phyloP scores from a whole-genome alignment of 2,797 vertebrate species.

The Phrynocephalus guinanensis region DNA sequence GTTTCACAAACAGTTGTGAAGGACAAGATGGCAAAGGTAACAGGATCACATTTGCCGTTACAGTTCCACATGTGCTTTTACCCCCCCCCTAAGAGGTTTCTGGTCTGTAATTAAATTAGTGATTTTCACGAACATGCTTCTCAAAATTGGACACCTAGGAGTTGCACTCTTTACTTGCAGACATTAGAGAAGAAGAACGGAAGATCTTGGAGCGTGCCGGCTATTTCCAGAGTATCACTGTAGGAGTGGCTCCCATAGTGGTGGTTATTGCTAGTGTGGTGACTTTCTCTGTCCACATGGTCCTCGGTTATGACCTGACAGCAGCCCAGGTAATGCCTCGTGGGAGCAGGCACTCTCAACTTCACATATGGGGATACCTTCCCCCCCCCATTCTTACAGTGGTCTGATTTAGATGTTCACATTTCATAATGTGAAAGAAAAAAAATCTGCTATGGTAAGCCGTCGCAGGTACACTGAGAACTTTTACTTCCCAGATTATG shows the following conservation, averaged over 20 bases:
- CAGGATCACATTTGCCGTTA: too few species aligned
- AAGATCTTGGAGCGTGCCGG: constrained; percentile 87
- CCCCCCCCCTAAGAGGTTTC: too few species aligned
- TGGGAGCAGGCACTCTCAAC: not conserved
- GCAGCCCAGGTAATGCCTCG: constrained; percentile 86
- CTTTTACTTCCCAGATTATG: not conserved
- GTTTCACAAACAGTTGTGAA: too few species aligned
- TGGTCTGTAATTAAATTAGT: too few species aligned
- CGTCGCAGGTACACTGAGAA: too few species aligned
- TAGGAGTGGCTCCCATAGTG: constrained; percentile 91
- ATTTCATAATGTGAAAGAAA: not conserved
- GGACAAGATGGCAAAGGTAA: too few species aligned
- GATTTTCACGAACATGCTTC: not conserved
- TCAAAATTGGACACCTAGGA: not conserved
- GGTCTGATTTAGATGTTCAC: not conserved
- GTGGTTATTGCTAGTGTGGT: constrained; percentile 94
- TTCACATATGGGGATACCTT: not conserved
- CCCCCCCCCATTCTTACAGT: not conserved
- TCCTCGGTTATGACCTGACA: constrained; percentile 90
- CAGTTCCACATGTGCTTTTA: too few species aligned
- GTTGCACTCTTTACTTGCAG: constrained; percentile 69
- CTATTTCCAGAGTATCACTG: constrained; percentile 94
- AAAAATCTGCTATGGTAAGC: not conserved
- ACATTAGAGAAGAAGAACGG: constrained; percentile 88
- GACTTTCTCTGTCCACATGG: constrained; percentile 92